phyloP scores from a whole-genome alignment of 1,140 invertebrate species.

The Pogonomyrmex barbatus region DNA sequence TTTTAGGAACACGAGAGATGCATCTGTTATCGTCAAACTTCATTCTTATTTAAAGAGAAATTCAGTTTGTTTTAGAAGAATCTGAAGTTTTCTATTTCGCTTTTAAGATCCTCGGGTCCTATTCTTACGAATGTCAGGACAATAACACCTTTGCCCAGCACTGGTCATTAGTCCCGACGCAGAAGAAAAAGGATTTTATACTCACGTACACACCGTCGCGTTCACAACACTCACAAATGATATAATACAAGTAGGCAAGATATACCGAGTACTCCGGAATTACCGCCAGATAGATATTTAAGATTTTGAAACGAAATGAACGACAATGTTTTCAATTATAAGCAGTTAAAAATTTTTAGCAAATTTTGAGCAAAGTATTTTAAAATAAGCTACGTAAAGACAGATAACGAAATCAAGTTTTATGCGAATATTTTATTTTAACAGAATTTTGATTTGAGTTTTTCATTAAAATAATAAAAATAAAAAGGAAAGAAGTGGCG shows the following conservation, averaged over 20 bases:
- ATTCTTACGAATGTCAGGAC: constrained; percentile 13
- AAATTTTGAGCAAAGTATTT: not conserved
- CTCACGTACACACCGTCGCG: constrained; percentile 43
- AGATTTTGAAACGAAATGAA: not conserved
- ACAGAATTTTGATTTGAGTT: not conserved
- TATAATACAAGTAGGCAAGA: constrained; percentile 81
- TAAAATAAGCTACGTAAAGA: not conserved
- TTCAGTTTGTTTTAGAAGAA: not conserved
- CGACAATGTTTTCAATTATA: not conserved
- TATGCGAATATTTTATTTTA: not conserved
- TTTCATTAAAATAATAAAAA: constrained; percentile 6
- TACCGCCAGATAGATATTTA: not conserved
- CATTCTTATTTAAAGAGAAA: constrained; percentile 5
- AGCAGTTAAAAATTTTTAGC: not conserved
- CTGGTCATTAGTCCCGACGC: constrained; percentile 22
- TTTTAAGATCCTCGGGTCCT: constrained; percentile 22
- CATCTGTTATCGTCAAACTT: not conserved
- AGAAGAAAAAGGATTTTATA: constrained; percentile 48
- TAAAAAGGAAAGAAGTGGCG: not conserved
- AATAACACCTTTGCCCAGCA: constrained; percentile 46
- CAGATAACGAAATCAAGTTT: not conserved
- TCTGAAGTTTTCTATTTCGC: constrained; percentile 3
- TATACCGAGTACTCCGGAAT: constrained; percentile 35
- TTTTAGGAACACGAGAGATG: not conserved
- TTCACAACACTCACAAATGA: constrained; percentile 68